phyloP scores from a whole-genome alignment of 2,888 invertebrate species.

The Pegoplata infirma region DNA sequence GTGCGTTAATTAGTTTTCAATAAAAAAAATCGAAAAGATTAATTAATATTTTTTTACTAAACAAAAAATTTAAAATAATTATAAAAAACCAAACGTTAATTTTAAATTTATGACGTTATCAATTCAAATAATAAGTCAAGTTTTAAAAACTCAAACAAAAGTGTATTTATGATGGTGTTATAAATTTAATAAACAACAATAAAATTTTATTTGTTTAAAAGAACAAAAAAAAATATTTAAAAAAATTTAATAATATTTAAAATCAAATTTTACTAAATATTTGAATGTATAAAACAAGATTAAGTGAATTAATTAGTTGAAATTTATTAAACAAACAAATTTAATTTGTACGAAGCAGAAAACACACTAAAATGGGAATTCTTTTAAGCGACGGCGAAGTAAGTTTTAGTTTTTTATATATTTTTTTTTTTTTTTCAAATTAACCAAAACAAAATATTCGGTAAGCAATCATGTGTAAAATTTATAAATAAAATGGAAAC shows the following conservation, averaged over 20 bases:
- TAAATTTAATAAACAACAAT: constrained; percentile 27
- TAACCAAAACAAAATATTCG: too few relatives aligned
- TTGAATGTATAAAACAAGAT: constrained; percentile 4
- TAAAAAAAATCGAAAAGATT: background rate
- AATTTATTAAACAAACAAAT: constrained; percentile 34
- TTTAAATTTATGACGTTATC: background rate
- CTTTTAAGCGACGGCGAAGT: constrained; percentile 74
- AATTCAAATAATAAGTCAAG: background rate
- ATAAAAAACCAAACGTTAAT: background rate
- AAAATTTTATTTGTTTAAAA: constrained; percentile 3
- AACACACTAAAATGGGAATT: constrained; percentile 71
- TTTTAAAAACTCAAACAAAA: background rate
- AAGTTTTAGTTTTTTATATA: constrained; percentile 60
- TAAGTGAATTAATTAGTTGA: constrained; percentile 7
- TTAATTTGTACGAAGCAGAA: background rate
- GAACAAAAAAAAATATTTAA: background rate
- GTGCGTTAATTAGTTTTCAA: background rate
- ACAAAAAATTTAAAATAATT: background rate
- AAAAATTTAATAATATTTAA: background rate
- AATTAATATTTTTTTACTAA: background rate
- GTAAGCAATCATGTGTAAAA: too few relatives aligned
- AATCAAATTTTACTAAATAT: background rate
- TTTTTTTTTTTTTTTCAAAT: too few relatives aligned
- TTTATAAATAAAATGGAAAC: too few relatives aligned
- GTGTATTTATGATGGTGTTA: constrained; percentile 6